A percentile compares a stretch with the other conserved stretches of the same genome.
Evolutionary conservation across 2,797 vertebrate species (phyloP).

Genomic region (Phrynocephalus forsythii): DNA sequence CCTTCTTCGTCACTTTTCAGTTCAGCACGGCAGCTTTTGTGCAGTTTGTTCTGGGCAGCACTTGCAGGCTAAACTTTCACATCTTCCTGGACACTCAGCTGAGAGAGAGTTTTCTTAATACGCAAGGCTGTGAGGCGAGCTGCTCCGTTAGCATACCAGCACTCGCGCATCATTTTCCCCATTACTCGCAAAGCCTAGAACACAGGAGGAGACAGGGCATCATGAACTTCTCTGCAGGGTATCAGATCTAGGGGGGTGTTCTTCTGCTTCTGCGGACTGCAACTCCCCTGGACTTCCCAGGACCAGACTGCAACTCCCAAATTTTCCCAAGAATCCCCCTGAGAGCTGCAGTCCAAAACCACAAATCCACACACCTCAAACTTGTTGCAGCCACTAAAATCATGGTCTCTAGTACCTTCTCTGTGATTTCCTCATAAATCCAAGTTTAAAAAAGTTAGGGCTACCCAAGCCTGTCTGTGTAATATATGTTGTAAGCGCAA

Average conservation of each 20-base stretch:
- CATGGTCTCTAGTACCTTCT: too few species aligned
- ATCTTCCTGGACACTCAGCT: constrained; percentile 97
- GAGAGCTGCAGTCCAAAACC: too few species aligned
- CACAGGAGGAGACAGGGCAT: not conserved
- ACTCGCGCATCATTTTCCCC: constrained; percentile 99
- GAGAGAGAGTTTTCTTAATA: constrained; percentile 98
- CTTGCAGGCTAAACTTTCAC: constrained; percentile 89
- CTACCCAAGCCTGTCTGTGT: too few species aligned
- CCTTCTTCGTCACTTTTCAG: constrained; percentile 77
- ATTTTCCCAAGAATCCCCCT: too few species aligned
- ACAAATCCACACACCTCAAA: too few species aligned
- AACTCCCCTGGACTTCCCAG: too few species aligned
- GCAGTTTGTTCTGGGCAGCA: constrained; percentile 71
- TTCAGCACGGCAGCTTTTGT: constrained; percentile 74
- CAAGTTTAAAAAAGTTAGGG: too few species aligned
- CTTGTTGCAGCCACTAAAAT: too few species aligned
- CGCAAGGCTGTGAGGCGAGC: constrained; percentile 95
- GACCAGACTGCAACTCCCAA: too few species aligned
- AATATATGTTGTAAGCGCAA: too few species aligned
- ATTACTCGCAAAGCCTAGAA: constrained; percentile 92
- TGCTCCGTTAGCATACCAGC: constrained; percentile 96
- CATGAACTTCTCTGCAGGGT: not conserved
- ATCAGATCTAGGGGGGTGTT: not conserved
- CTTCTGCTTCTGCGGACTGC: too few species aligned
- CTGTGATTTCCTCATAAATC: too few species aligned